Percentiles rank a stretch among this genome's conserved stretches.
Evolutionary conservation across 2,888 invertebrate species (phyloP).

Genomic region (Ferrisia virgata): DNA sequence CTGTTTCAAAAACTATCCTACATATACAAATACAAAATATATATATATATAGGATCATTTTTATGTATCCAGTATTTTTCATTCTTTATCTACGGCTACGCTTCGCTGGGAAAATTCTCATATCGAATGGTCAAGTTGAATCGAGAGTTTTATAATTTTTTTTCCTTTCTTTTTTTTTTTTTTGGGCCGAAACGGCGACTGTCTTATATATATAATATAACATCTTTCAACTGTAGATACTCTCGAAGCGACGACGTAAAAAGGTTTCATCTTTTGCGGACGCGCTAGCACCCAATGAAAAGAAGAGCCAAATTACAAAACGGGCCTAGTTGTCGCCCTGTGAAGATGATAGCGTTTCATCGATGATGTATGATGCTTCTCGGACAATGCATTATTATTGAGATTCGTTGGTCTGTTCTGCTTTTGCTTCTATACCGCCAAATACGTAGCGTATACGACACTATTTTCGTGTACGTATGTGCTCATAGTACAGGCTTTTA

Average conservation of each 20-base stretch:
- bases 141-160: not conserved
- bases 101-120: not conserved
- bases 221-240: not conserved
- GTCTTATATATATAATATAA: not conserved
- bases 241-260: not conserved
- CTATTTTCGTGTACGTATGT: not conserved
- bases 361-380: constrained; percentile 10
- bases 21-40: no score
- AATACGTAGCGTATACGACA: no score
- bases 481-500: no score
- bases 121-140: not conserved
- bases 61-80: not conserved
- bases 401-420: no score
- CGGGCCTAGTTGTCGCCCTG: not conserved
- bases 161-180: no score
- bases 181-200: not conserved
- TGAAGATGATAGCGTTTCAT: constrained; percentile 10
- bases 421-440: no score
- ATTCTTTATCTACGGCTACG: no score
- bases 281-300: not conserved
- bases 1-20: not conserved
- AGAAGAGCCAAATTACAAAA: not conserved
- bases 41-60: no score
- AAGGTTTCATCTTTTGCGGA: not conserved
- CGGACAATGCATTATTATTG: constrained; percentile 10